A percentile compares a stretch with the other conserved stretches of the same genome.
These are phyloP conservation scores for Lycophotia porphyrea DNA, from an alignment of 2,888 invertebrate genomes.

Conservation along the genomic window DNA sequence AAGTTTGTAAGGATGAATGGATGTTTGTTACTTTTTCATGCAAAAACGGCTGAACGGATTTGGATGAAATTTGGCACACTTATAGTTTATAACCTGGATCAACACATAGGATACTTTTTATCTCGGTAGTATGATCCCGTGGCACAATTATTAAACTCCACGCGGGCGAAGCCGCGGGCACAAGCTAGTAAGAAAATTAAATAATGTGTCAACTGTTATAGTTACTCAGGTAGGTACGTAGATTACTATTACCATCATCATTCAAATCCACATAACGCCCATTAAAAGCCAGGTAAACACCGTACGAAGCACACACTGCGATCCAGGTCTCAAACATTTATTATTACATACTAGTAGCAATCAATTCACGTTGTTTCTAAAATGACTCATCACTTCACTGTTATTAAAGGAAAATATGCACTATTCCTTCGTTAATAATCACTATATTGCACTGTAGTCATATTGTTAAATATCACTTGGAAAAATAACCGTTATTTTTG, in stretches of 20 bases:
- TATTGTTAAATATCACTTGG: not conserved
- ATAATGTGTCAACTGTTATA: not conserved
- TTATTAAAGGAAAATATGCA: slow-evolving; percentile 14
- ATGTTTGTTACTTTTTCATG: too few species aligned
- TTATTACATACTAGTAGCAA: slow-evolving; percentile 66
- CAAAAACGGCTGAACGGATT: too few species aligned
- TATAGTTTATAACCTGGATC: too few species aligned
- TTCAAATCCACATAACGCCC: slow-evolving; percentile 79
- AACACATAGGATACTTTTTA: too few species aligned
- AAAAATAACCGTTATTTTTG: slow-evolving; percentile 14
- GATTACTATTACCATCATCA: slow-evolving; percentile 77
- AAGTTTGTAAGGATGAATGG: too few species aligned
- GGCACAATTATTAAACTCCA: too few species aligned
- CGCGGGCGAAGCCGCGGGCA: too few species aligned
- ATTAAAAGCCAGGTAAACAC: slow-evolving; percentile 75
- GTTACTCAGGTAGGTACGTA: not conserved
- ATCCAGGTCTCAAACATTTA: slow-evolving; percentile 84
- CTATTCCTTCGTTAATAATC: not conserved
- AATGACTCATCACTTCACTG: slow-evolving; percentile 46
- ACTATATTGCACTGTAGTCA: slow-evolving; percentile 4
- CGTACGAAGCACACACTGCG: slow-evolving; percentile 74
- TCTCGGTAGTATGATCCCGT: too few species aligned
- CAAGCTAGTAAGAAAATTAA: too few species aligned
- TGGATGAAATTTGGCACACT: too few species aligned
- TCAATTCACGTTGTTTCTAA: slow-evolving; percentile 48